Conservation (phyloP, 2,888 invertebrate genomes). For the Drosophila aldrichi region DNA sequence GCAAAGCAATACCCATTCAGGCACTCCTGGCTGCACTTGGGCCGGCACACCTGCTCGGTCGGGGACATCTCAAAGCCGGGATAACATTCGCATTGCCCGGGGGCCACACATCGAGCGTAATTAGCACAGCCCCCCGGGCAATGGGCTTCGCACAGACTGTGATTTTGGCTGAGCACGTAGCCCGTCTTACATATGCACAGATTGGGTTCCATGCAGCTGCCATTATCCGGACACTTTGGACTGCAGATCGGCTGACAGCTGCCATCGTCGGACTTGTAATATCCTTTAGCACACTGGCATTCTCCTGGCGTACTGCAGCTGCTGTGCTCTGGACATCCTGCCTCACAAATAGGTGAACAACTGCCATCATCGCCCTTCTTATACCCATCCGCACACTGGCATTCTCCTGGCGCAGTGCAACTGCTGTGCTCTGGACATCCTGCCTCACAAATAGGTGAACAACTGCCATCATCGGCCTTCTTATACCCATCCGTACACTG, state of each 20-base stretch:
- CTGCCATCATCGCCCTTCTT: background rate
- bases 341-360: background rate
- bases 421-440: background rate
- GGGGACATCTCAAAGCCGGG: slow-evolving; percentile 64
- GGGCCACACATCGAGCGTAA: slow-evolving; percentile 72
- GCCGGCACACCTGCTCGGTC: slow-evolving; percentile 43
- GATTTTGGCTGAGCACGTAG: slow-evolving; percentile 23
- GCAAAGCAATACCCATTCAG: slow-evolving; percentile 72
- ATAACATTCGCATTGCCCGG: slow-evolving; percentile 76
- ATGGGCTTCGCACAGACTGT: slow-evolving; percentile 52
- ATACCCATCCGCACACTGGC: background rate
- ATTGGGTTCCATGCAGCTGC: slow-evolving; percentile 44
- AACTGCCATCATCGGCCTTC: background rate
- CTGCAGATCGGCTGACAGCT: slow-evolving; percentile 4
- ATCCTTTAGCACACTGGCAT: slow-evolving; percentile 23
- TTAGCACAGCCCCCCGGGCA: slow-evolving; percentile 65
- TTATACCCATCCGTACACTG: slow-evolving; percentile 24
- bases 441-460: background rate
- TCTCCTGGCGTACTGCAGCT: background rate
- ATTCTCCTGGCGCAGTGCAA: background rate
- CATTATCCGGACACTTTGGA: background rate
- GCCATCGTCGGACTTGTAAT: background rate
- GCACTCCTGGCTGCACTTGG: slow-evolving; percentile 68
- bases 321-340: slow-evolving; percentile 24
- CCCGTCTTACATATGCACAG: slow-evolving; percentile 59